phyloP scores from a whole-genome alignment of 2,113 vertebrate genomes.

The Leiothrix lutea region DNA sequence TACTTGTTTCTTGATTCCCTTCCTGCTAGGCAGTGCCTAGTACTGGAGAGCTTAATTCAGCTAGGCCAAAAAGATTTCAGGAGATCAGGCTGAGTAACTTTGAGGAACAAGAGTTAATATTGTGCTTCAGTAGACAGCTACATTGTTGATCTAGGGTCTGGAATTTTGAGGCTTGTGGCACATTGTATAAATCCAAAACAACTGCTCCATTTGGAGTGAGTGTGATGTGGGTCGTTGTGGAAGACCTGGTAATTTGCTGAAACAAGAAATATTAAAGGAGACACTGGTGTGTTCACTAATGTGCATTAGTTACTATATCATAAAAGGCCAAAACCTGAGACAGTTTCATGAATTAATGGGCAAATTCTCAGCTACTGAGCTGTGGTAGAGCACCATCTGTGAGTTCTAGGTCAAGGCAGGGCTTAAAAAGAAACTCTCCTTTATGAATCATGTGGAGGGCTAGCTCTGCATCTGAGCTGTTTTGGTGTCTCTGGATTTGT shows the following conservation, averaged over 20 bases:
- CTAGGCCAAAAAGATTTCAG: background rate
- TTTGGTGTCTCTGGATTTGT: background rate
- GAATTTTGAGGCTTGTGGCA: background rate
- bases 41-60: background rate
- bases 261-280: background rate
- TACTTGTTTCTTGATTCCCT: background rate
- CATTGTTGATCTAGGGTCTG: background rate
- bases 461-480: background rate
- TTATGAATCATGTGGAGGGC: background rate
- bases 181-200: background rate
- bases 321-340: background rate
- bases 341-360: background rate
- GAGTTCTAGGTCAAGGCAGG: background rate
- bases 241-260: background rate
- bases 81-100: conserved; percentile 2
- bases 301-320: background rate
- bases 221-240: background rate
- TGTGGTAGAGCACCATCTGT: background rate
- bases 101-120: background rate
- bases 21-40: background rate
- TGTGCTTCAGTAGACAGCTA: background rate
- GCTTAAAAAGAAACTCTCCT: background rate
- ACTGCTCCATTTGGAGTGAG: background rate
- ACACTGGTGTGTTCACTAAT: background rate
- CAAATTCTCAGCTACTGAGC: background rate